These are phyloP conservation scores for Lottia scabra DNA, from an alignment of 2,888 invertebrate species.

Conservation along the genomic window DNA sequence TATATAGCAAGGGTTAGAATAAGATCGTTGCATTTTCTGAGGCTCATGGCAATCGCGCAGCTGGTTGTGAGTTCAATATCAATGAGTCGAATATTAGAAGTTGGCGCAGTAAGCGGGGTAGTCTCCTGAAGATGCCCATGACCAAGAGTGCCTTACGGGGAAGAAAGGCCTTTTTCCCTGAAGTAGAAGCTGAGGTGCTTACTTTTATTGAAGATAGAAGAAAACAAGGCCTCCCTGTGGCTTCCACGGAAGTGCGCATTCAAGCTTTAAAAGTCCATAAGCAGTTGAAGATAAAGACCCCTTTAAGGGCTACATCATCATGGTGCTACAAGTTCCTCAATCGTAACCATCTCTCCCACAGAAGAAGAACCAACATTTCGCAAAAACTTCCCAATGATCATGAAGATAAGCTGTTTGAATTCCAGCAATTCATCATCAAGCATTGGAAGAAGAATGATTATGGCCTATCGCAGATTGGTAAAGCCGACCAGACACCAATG, in stretches of 20 bases:
- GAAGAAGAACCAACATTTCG: slow-evolving; percentile 15
- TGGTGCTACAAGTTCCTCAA: slow-evolving; percentile 2
- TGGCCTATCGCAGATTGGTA: too few relatives aligned
- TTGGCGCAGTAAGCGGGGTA: slow-evolving; percentile 17
- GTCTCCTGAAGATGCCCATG: slow-evolving; percentile 10
- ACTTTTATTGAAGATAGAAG: too few relatives aligned
- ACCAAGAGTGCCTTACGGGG: slow-evolving; percentile 14
- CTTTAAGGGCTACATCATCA: slow-evolving; percentile 7
- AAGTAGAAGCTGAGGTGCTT: too few relatives aligned
- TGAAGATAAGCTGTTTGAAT: too few relatives aligned
- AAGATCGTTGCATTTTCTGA: slow-evolving; percentile 20
- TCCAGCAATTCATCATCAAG: too few relatives aligned
- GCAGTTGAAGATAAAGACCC: background rate
- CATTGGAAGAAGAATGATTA: too few relatives aligned
- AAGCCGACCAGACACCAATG: too few relatives aligned
- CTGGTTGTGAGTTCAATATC: slow-evolving; percentile 16
- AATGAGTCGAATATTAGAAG: slow-evolving; percentile 12
- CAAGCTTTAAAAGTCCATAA: slow-evolving; percentile 10
- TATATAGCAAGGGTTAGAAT: too few relatives aligned
- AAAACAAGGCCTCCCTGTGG: slow-evolving; percentile 10
- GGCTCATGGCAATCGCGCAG: slow-evolving; percentile 18
- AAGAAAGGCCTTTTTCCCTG: background rate
- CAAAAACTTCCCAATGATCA: slow-evolving; percentile 20
- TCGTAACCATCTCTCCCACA: slow-evolving; percentile 4
- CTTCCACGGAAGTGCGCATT: slow-evolving; percentile 11